phyloP scores from a whole-genome alignment of 2,888 invertebrate species.

The Acleris literana region DNA sequence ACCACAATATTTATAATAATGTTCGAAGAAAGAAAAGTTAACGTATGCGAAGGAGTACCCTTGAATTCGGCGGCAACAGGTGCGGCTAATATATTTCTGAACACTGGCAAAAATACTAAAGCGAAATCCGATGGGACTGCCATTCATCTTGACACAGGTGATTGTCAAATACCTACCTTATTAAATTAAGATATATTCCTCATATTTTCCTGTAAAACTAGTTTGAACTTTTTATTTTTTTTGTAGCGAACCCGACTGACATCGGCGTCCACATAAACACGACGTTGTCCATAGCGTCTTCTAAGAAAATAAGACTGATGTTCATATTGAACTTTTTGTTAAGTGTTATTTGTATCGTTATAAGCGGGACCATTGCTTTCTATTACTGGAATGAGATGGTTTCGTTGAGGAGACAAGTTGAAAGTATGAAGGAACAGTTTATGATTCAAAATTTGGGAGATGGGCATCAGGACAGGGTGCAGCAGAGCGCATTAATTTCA shows the following conservation, averaged over 20 bases:
- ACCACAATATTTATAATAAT: constrained; percentile 62
- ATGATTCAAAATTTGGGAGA: constrained; percentile 57
- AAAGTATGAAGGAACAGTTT: constrained; percentile 66
- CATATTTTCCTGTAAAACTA: too few relatives aligned
- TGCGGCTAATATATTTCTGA: constrained; percentile 76
- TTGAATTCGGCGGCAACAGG: constrained; percentile 69
- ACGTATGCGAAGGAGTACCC: constrained; percentile 71
- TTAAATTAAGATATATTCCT: background rate
- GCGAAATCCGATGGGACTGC: constrained; percentile 71
- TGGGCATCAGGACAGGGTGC: constrained; percentile 48
- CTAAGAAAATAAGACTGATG: constrained; percentile 77
- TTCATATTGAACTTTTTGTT: constrained; percentile 74
- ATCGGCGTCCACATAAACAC: constrained; percentile 78
- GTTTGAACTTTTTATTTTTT: constrained; percentile 40
- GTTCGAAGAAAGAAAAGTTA: constrained; percentile 73
- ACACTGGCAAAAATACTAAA: constrained; percentile 71
- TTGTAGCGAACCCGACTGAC: constrained; percentile 73
- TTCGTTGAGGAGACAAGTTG: constrained; percentile 68
- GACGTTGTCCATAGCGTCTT: constrained; percentile 77
- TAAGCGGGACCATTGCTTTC: constrained; percentile 70
- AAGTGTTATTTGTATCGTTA: constrained; percentile 68
- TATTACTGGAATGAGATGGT: constrained; percentile 77
- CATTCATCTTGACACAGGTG: constrained; percentile 78
- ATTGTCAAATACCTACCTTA: constrained; percentile 43
- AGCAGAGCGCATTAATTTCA: constrained; percentile 60